phyloP scores from a whole-genome alignment of 2,888 invertebrate genomes.

The Panorpa germanica region DNA sequence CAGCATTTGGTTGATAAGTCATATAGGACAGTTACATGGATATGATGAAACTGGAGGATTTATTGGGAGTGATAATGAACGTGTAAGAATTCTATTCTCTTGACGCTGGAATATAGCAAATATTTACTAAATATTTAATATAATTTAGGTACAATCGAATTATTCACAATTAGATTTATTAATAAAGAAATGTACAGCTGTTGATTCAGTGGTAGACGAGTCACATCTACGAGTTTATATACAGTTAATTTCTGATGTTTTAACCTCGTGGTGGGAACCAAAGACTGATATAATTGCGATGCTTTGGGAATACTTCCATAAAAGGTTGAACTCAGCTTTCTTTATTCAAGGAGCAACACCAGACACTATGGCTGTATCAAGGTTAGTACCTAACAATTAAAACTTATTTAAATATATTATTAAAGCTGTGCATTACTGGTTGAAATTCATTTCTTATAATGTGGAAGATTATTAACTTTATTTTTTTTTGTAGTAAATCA shows the following conservation, averaged over 20 bases:
- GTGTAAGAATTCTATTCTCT: constrained; percentile 9
- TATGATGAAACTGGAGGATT: constrained; percentile 21
- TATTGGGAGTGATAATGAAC: constrained; percentile 14
- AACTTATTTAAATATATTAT: constrained; percentile 6
- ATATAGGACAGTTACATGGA: constrained; percentile 25
- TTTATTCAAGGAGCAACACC: constrained; percentile 26
- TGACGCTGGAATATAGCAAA: constrained; percentile 9
- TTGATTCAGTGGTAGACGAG: constrained; percentile 27
- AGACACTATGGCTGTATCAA: constrained; percentile 24
- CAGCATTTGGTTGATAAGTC: constrained; percentile 26
- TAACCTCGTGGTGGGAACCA: constrained; percentile 27
- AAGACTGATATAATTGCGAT: constrained; percentile 27
- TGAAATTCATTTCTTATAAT: constrained; percentile 5
- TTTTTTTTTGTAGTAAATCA: constrained; percentile 15
- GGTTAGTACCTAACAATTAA: constrained; percentile 13
- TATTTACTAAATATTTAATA: constrained; percentile 8
- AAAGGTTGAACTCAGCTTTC: constrained; percentile 32
- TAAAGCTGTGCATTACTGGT: constrained; percentile 2
- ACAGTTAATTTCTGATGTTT: constrained; percentile 23
- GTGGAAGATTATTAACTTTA: constrained; percentile 7
- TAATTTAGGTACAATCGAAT: constrained; percentile 19
- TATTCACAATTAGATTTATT: constrained; percentile 25
- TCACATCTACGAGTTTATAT: constrained; percentile 26
- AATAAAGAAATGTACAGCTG: constrained; percentile 25
- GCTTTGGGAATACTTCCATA: constrained; percentile 38